Percentiles rank a stretch among this genome's conserved stretches.
Conservation (phyloP, 2,113 vertebrate species). For the Chascanopsetta lugubris region DNA sequence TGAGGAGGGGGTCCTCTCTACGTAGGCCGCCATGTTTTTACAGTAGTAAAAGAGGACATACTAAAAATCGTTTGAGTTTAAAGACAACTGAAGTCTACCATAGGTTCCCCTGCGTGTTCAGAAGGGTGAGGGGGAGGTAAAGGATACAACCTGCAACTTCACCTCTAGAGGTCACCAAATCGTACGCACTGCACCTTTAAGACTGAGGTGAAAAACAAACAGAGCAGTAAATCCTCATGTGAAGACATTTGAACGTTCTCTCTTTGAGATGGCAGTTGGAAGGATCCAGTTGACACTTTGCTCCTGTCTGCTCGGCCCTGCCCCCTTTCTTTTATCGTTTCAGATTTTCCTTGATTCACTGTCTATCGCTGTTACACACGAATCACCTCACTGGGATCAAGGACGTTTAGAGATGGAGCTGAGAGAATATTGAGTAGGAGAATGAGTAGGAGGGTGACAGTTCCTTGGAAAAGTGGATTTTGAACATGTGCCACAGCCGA, state of each 20-base stretch:
- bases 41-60: background rate
- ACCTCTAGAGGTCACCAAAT: too few species aligned
- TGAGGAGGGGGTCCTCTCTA: too few species aligned
- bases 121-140: too few species aligned
- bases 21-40: too few species aligned
- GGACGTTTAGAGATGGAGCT: constrained; percentile 67
- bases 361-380: constrained; percentile 15
- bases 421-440: constrained; percentile 71
- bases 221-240: constrained; percentile 2
- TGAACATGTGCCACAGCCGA: constrained; percentile 58
- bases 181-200: too few species aligned
- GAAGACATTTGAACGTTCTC: background rate
- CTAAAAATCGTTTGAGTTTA: background rate
- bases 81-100: too few species aligned
- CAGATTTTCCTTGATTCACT: constrained; percentile 23
- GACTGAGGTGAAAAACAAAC: background rate
- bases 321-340: background rate
- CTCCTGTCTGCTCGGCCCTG: background rate
- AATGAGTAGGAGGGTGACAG: constrained; percentile 49
- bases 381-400: constrained; percentile 58
- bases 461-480: constrained; percentile 75
- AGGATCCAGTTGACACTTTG: constrained; percentile 1
- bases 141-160: too few species aligned
- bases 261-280: constrained; percentile 1
- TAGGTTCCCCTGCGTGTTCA: too few species aligned